Evolutionary conservation across 2,888 invertebrate species (phyloP), one percentile per base, ranked within the genome.

Genomic region (Himalopsyche japonica): DNA sequence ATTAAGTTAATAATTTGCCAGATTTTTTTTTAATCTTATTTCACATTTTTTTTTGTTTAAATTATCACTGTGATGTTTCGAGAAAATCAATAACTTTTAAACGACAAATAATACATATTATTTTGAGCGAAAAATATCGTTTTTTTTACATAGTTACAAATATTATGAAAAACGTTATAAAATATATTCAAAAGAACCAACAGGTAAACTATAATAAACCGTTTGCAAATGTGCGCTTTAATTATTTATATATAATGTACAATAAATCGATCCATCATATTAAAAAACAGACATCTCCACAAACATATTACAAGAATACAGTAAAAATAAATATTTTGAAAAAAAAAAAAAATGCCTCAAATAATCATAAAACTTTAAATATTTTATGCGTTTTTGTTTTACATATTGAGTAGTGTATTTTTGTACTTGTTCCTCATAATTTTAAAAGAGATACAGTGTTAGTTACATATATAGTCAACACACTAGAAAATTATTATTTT

Each of bases 91-190:
- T 84, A 81, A 47, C 78, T 32, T 30, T 78, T 64, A 76, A 84
- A 81, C 47, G 81, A 81, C 79, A 84, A 79, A 78, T 48, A 49
- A 57, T 57, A 57, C 57, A 57, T 57, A 24, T 57, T 57, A 57
- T 24, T 34, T 81, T 81, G 84, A 79, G 84, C 84, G 84, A 84
- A 84, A n/a, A 81, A 76, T 57, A 80, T 27, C 49, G 43, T 37
- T 64, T 84, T 37, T 84, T 81, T 43, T 84, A 84, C 84, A 84
- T 84, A 84, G 76, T 57, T 84, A 81, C 81, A 81, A 84, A 81
- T 34, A 43, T 43, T 43, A 78, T 20, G 70, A 79, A 82, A 82
- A 82, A 57, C 48, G 79, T 79, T 43, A 82, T 79, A 79, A 34
- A 20, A 79, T 79, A 82, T 79, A 49, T 64, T 82, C 77, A 48